Evolutionary conservation across 1,140 invertebrate species (phyloP).

Genomic region (Trissolcus basalis): DNA sequence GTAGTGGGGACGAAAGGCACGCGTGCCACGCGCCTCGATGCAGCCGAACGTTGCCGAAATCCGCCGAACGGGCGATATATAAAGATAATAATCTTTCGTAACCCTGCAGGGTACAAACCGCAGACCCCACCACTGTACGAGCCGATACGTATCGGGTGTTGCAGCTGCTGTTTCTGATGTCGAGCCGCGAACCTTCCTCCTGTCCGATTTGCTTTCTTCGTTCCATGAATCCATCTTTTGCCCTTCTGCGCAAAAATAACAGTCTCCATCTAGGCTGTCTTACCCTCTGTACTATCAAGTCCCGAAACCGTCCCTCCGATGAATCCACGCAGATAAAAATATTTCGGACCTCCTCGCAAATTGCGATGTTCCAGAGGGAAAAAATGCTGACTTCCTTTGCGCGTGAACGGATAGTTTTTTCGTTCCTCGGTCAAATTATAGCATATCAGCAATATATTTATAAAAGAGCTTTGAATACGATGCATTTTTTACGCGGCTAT

Average conservation of each 20-base stretch:
- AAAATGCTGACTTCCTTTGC: no score
- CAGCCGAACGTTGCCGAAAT: constrained; percentile 58
- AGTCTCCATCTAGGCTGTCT: constrained; percentile 45
- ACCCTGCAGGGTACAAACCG: constrained; percentile 66
- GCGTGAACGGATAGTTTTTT: no score
- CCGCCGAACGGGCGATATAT: constrained; percentile 64
- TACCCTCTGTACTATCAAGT: no score
- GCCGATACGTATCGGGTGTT: constrained; percentile 73
- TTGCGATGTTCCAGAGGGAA: no score
- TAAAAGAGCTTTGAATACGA: no score
- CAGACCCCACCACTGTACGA: constrained; percentile 60
- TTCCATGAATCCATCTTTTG: constrained; percentile 56
- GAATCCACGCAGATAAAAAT: no score
- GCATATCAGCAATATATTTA: no score
- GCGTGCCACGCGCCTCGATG: constrained; percentile 71
- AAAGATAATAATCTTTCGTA: constrained; percentile 71
- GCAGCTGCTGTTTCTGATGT: constrained; percentile 73
- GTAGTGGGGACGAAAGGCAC: constrained; percentile 61
- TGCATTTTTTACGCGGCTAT: constrained; percentile 22
- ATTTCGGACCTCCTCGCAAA: no score
- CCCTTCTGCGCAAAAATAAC: constrained; percentile 50
- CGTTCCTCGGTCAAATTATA: no score
- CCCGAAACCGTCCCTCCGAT: no score
- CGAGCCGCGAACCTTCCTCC: constrained; percentile 59
- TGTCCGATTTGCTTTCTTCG: constrained; percentile 62